Evolutionary conservation across 2,797 vertebrate genomes (phyloP), one percentile per base, ranked within the genome.

Genomic region (Chromobotia macracanthus): DNA sequence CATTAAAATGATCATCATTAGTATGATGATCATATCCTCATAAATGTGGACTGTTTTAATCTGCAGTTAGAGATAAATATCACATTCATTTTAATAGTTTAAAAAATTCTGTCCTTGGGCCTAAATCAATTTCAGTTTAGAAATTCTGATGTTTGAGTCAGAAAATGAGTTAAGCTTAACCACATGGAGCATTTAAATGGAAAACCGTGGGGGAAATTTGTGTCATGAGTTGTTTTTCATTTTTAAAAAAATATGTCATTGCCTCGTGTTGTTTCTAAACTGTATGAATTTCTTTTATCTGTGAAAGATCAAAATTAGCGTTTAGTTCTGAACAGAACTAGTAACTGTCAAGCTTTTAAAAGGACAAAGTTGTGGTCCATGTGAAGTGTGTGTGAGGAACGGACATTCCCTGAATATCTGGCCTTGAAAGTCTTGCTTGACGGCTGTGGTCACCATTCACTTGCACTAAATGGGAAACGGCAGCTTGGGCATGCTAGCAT

Each of bases 41-140:
- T 69, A 69, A 53, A 70, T 35, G 38, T n/a, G 28, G 13, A 21
- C n/a, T 72, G n/a, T 74, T 64, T 75, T 19, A 53, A 15, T 64
- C 25, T 51, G 44, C 25, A 51, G 60, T 23, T 19, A 31, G 55
- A 63, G 56, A 12, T 35, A 50, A 65, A 51, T 48, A 64, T 53
- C 19, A 64, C 28, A 74, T 61, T 31, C 13, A 28, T 25, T 63
- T 5, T 1, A 15, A 8, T 1, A 6, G 19, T 11, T 9, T 15
- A 0, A 41, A 11, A 41, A 41, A 28, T 41, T 44, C 21, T 72
- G 55, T 58, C 35, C 13, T 56, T 58, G 41, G 21, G 35, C 38
- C 21, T 41, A 60, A 13, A 72, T 72, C 55, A 12, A 16, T 72
- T 72, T 72, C 1, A 23, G 13, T 72, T 72, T 18, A 41, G 12